Evolutionary conservation across 2,113 vertebrate genomes (phyloP).

Genomic region (Atrichornis clamosus): DNA sequence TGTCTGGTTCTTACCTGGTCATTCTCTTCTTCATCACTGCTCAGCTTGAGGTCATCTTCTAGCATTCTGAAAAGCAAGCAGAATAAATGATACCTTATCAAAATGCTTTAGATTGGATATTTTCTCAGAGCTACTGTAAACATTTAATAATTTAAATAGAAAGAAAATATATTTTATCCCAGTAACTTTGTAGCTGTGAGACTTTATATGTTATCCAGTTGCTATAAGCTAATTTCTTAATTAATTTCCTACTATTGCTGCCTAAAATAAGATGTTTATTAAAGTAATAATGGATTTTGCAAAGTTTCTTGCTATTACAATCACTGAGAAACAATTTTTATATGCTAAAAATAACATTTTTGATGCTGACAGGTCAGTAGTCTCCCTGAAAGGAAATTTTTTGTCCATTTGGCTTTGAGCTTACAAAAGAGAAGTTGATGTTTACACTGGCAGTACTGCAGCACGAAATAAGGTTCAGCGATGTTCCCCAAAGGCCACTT

Average conservation of each 20-base stretch:
- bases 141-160: background rate
- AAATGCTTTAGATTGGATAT: background rate
- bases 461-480: background rate
- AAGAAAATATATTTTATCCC: background rate
- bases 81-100: background rate
- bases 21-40: constrained; percentile 79
- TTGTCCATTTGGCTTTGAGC: constrained; percentile 13
- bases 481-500: constrained; percentile 35
- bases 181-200: background rate
- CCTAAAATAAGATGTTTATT: constrained; percentile 17
- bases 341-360: constrained; percentile 32
- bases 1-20: constrained; percentile 72
- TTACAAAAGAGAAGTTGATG: constrained; percentile 23
- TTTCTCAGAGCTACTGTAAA: background rate
- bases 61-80: constrained; percentile 75
- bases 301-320: constrained; percentile 15
- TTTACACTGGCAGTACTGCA: constrained; percentile 20
- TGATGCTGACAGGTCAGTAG: constrained; percentile 26
- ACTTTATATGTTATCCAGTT: background rate
- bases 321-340: background rate
- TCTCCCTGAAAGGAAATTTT: constrained; percentile 5
- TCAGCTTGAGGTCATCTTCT: constrained; percentile 84
- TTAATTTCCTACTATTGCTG: background rate
- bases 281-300: background rate
- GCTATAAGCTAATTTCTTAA: constrained; percentile 4